Base-by-base conservation (phyloP, 2,888 invertebrate genomes). In the Apodemia mormo region DNA sequence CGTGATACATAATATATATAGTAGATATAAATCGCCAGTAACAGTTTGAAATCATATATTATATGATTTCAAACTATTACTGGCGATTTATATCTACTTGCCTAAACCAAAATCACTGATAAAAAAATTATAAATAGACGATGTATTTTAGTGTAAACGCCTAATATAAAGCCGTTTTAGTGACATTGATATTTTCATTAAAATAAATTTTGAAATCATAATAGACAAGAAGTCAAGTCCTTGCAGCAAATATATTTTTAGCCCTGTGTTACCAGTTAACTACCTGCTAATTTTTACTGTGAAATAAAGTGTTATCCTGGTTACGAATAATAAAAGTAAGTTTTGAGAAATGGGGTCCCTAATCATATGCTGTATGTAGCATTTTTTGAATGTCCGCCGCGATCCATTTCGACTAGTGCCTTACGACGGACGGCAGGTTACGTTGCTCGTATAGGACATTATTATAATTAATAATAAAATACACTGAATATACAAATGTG, bases 351-450 rank as follows among this genome's bases (percentile, higher is more conserved):
- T 14, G 14, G 45, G 49, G 49, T 22, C 49, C 12, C 4, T 12
- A 49, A 33, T 61, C 5, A 22, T 58, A 67, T n/a, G n/a, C n/a
- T n/a, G n/a, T 71, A 72, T 78, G 49, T 49, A 49, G 49, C 76
- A 65, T 73, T 77, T 77, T 75, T 76, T 79, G 78, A 78, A 70
- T 81, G 80, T 84, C 82, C 81, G 79, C 79, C 79, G 83, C 84
- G 88, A 49, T 89, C 89, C 88, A 85, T 82, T 79, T 84, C 81
- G 81, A 83, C 82, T 90, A 90, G 90, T 92, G 90, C 91, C 91
- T 91, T 92, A 92, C 83, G 80, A 82, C 88, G 89, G 89, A 88
- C 86, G 81, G 73, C 83, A 84, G 85, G 85, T 89, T 91, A 84
- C 82, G 84, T 90, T 90, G 90, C 90, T 87, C 85, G 82, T 82